phyloP scores from a whole-genome alignment of 1,140 invertebrate genomes.

The Nasonia vitripennis region DNA sequence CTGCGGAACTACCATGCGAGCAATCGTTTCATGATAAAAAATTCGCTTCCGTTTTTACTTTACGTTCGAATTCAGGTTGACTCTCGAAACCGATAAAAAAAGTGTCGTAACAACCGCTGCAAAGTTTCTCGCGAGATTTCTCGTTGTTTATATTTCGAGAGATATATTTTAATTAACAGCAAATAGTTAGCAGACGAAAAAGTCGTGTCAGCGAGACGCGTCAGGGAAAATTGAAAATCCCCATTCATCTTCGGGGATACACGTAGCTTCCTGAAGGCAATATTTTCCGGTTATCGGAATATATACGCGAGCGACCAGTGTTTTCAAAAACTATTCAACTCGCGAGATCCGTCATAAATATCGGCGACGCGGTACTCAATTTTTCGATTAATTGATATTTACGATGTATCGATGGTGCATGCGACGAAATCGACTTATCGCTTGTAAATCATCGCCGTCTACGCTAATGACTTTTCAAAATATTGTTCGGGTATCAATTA shows the following conservation, averaged over 20 bases:
- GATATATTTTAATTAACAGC: neutral
- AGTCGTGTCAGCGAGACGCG: neutral
- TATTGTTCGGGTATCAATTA: too few species aligned
- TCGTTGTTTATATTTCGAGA: neutral
- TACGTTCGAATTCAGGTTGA: too few species aligned
- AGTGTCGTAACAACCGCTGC: too few species aligned
- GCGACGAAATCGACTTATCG: neutral
- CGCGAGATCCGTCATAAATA: neutral
- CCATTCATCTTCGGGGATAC: neutral
- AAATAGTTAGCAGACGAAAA: neutral
- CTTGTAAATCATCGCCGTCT: neutral
- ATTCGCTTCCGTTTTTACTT: too few species aligned
- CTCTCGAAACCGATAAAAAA: too few species aligned
- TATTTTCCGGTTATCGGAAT: neutral
- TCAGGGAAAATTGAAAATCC: neutral
- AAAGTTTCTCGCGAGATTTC: too few species aligned
- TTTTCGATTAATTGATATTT: neutral
- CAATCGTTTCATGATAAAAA: too few species aligned
- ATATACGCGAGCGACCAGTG: neutral
- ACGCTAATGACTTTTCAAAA: neutral
- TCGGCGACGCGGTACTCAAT: neutral
- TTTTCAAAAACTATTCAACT: neutral
- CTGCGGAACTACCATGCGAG: too few species aligned
- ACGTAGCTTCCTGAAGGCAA: neutral
- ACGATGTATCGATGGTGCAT: neutral